Conservation (phyloP, 2,797 vertebrate species). For the Picus viridis region DNA sequence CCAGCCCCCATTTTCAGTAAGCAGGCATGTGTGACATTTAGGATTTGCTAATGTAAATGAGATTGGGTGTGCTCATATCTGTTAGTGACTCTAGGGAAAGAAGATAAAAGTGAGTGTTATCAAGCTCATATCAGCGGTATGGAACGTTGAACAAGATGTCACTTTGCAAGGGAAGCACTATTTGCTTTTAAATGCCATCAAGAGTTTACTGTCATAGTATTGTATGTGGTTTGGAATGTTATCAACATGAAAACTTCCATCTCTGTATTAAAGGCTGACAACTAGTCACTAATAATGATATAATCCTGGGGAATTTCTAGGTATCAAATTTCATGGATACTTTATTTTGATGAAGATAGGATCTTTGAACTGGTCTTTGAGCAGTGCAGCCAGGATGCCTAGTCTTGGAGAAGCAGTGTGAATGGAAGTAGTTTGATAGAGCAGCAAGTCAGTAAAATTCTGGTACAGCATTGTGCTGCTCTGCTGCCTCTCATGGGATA, state of each 20-base stretch:
- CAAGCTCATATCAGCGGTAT: background rate
- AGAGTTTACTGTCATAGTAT: background rate
- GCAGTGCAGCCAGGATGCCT: background rate
- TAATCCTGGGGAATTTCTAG: background rate
- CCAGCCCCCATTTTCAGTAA: background rate
- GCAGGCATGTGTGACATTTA: background rate
- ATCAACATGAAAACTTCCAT: background rate
- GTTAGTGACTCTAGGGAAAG: background rate
- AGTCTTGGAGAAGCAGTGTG: background rate
- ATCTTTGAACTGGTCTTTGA: background rate
- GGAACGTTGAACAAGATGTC: background rate
- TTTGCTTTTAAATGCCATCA: background rate
- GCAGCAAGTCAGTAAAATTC: background rate
- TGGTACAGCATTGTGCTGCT: background rate
- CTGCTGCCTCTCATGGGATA: background rate
- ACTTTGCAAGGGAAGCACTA: background rate
- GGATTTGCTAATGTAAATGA: background rate
- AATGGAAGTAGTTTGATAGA: background rate
- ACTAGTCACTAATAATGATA: background rate
- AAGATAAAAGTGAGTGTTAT: background rate
- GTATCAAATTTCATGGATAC: background rate
- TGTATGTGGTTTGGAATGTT: background rate
- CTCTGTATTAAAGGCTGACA: background rate
- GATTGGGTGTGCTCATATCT: background rate
- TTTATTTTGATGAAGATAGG: background rate